A percentile compares a stretch with the other conserved stretches of the same genome.
Evolutionary conservation across 2,113 vertebrate genomes (phyloP).

Genomic region (Crocuta crocuta): DNA sequence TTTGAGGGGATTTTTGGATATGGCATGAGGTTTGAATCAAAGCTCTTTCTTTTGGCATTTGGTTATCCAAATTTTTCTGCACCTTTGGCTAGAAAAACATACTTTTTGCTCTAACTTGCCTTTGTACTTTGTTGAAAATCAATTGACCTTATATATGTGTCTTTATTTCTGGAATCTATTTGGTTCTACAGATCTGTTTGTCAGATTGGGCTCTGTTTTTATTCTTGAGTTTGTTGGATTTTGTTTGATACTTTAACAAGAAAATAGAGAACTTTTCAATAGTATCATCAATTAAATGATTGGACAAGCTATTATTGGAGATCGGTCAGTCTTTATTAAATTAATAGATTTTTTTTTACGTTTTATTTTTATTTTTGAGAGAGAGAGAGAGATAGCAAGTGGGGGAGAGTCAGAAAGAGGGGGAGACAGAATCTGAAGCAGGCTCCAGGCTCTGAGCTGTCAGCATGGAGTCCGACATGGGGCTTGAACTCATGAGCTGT

Average conservation of each 20-base stretch:
- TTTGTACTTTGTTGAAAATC: neutral
- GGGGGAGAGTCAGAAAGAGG: neutral
- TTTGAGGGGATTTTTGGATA: neutral
- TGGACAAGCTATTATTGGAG: neutral
- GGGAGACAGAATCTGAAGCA: neutral
- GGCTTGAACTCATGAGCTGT: neutral
- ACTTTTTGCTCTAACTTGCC: neutral
- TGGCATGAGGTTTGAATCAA: neutral
- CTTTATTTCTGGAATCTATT: neutral
- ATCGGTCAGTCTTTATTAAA: neutral
- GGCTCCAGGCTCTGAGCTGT: neutral
- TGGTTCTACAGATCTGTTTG: neutral
- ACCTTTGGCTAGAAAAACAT: neutral
- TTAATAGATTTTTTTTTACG: neutral
- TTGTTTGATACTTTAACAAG: neutral
- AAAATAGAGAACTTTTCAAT: neutral
- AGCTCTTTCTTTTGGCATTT: neutral
- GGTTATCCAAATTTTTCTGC: neutral
- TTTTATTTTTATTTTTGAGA: neutral
- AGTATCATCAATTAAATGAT: neutral
- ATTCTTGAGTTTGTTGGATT: neutral
- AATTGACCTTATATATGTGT: neutral
- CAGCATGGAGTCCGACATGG: neutral
- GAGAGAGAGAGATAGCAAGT: neutral
- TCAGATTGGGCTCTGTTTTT: neutral